A percentile compares a stretch with the other conserved stretches of the same genome.
Evolutionary conservation across 2,113 vertebrate species (phyloP).

Genomic region (Coturnix japonica): DNA sequence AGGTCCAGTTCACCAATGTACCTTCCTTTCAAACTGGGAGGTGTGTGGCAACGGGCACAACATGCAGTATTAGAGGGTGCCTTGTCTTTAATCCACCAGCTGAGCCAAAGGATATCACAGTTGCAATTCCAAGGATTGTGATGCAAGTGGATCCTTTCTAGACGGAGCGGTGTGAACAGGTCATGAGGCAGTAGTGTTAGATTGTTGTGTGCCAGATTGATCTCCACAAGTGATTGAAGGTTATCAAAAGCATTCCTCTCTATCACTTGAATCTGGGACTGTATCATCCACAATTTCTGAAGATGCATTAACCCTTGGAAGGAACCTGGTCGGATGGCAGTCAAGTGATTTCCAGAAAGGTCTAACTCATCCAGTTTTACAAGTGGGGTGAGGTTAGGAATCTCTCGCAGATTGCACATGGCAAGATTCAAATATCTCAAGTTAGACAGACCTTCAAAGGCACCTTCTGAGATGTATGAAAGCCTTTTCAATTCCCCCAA

Average conservation of each 20-base stretch:
- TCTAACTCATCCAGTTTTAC: conserved; percentile 96
- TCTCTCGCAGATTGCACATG: conserved; percentile 99
- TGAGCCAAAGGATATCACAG: conserved; percentile 98
- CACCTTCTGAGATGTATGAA: conserved; percentile 98
- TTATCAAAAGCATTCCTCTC: conserved; percentile 98
- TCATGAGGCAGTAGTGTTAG: conserved; percentile 97
- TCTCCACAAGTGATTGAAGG: conserved; percentile 96
- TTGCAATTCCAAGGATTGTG: conserved; percentile 99
- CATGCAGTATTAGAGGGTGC: conserved; percentile 97
- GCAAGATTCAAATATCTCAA: conserved; percentile 99
- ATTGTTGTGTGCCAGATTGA: conserved; percentile 98
- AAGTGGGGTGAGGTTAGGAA: conserved; percentile 97
- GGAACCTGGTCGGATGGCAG: conserved; percentile 92
- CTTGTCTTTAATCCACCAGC: conserved; percentile 99
- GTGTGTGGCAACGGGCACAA: conserved; percentile 96
- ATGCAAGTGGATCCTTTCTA: conserved; percentile 96
- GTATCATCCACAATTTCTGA: conserved; percentile 99
- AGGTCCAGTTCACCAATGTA: conserved; percentile 98
- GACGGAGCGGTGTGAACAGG: conserved; percentile 96
- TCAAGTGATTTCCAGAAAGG: conserved; percentile 97
- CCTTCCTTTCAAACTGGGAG: conserved; percentile 91
- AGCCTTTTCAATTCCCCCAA: conserved; percentile 96
- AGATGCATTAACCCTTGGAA: conserved; percentile 98
- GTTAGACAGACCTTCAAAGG: conserved; percentile 98
- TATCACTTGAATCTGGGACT: conserved; percentile 98